Evolutionary conservation across 2,113 vertebrate genomes (phyloP).

Genomic region (Nothocercus nigrocapillus): DNA sequence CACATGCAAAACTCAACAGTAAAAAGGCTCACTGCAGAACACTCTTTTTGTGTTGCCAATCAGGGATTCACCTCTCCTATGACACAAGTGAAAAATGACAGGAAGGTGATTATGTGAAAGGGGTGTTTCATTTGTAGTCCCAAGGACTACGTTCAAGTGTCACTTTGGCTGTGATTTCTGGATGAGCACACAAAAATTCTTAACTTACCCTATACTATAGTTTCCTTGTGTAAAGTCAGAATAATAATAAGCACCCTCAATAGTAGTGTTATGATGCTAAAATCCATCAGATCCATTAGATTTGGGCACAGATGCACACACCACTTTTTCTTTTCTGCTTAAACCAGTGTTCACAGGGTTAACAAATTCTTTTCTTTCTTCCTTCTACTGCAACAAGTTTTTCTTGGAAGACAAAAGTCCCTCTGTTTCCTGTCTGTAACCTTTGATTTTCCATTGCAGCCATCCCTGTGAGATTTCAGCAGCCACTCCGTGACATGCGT

Average conservation of each 20-base stretch:
- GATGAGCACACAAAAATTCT: neutral
- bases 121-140: neutral
- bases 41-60: neutral
- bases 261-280: neutral
- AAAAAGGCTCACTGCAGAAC: neutral
- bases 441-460: conserved; percentile 68
- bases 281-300: neutral
- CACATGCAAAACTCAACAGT: neutral
- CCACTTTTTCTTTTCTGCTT: neutral
- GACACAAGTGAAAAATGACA: neutral
- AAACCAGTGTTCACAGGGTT: neutral
- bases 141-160: neutral
- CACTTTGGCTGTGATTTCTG: neutral
- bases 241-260: neutral
- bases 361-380: too few species aligned
- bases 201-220: neutral
- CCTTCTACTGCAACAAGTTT: neutral
- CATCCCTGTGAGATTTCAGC: conserved; percentile 77
- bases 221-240: neutral
- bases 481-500: conserved; percentile 72
- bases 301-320: neutral
- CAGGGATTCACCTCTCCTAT: neutral
- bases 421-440: neutral
- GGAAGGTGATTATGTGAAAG: neutral
- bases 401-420: neutral